These are phyloP conservation scores for Zaprionus obscuricornis DNA, from an alignment of 2,888 invertebrate genomes.

Conservation along the genomic window DNA sequence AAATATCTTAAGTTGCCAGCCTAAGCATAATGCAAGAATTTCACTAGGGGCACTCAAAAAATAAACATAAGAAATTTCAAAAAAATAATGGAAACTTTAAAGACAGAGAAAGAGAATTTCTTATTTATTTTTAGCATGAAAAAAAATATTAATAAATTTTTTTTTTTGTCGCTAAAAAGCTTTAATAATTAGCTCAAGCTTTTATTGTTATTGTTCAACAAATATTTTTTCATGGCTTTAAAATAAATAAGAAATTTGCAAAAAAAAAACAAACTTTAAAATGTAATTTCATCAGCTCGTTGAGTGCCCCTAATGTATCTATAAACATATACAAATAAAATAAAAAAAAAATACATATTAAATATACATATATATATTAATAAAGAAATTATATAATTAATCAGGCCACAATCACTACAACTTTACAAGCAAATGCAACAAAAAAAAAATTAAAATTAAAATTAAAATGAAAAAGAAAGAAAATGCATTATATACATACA, in stretches of 20 bases:
- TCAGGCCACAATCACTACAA: slow-evolving; percentile 73
- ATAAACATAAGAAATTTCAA: not conserved
- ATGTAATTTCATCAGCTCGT: not conserved
- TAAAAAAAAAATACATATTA: no score
- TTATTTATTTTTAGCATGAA: no score
- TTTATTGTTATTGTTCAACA: no score
- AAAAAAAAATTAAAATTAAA: slow-evolving; percentile 29
- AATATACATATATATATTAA: slow-evolving; percentile 20
- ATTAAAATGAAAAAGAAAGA: slow-evolving; percentile 34
- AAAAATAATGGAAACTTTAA: no score
- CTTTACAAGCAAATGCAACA: slow-evolving; percentile 49
- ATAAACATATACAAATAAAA: slow-evolving; percentile 38
- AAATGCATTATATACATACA: no score
- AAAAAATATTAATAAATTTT: no score
- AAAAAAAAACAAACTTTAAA: slow-evolving; percentile 1
- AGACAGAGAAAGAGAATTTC: no score
- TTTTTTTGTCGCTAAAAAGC: no score
- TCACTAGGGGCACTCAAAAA: slow-evolving; percentile 29
- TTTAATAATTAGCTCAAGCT: no score
- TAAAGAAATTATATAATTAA: slow-evolving; percentile 55
- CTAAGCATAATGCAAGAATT: slow-evolving; percentile 61
- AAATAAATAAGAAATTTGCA: no score
- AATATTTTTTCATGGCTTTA: no score
- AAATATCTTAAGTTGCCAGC: slow-evolving; percentile 74
- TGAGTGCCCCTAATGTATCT: slow-evolving; percentile 42